Conservation (phyloP, 2,797 vertebrate species). For the Xiphophorus birchmanni region DNA sequence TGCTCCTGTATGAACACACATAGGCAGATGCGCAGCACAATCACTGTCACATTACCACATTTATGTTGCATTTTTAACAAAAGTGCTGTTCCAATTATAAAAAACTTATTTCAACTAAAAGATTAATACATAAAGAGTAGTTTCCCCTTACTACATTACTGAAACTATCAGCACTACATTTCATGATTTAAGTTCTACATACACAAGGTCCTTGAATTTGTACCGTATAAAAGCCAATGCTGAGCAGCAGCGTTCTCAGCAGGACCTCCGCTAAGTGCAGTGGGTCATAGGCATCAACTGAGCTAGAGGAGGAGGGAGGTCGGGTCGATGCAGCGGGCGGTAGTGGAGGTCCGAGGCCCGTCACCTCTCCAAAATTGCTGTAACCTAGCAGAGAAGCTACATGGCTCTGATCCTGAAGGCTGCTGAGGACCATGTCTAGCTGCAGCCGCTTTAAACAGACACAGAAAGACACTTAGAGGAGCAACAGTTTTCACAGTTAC, state of each 20-base stretch:
- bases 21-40: background rate
- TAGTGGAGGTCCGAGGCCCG: constrained; percentile 65
- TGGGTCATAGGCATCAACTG: constrained; percentile 75
- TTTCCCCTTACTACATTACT: background rate
- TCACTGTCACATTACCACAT: background rate
- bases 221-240: constrained; percentile 86
- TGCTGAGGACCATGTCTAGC: constrained; percentile 86
- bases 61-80: background rate
- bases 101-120: background rate
- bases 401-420: constrained; percentile 86
- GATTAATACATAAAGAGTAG: background rate
- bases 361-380: constrained; percentile 81
- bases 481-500: constrained; percentile 21
- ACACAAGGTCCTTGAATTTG: constrained; percentile 6
- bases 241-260: constrained; percentile 84
- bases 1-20: constrained; percentile 73
- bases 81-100: background rate
- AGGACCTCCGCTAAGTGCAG: constrained; percentile 84
- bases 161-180: background rate
- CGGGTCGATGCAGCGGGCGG: constrained; percentile 59
- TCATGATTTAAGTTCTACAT: background rate
- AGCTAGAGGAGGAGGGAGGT: constrained; percentile 65
- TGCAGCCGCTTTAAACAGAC: constrained; percentile 78
- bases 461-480: constrained; percentile 4
- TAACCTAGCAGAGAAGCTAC: constrained; percentile 84